Evolutionary conservation across 2,888 invertebrate species (phyloP), one percentile per base, ranked within the genome.

Genomic region (Drosophila borealis): DNA sequence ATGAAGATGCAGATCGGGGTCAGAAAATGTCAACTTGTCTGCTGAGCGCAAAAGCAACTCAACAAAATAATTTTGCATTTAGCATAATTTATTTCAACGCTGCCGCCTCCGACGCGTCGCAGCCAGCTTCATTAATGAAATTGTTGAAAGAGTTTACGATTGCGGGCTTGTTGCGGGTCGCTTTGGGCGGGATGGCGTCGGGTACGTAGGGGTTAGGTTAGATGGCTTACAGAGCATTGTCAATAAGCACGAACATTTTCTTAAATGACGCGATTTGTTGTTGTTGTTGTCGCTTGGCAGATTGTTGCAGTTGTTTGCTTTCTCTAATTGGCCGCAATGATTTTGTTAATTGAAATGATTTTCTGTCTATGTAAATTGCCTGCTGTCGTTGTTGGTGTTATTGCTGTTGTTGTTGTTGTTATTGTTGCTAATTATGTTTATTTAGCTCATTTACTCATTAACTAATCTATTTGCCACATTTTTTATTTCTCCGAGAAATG

Each of bases 301-400:
- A 41, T 71, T 63, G 71, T 53, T 71, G 50, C 39, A 56, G 53
- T 42, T 61, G 57, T 79, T 83, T 67, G 78, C 78, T 78, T 77
- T 80, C 74, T 70, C 81, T 81, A 83, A 80, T 80, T 83, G 84
- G 78, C 78, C 74, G 70, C 81, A 70, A 65, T 80, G 81, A 70
- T 70, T 80, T 80, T 70, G 81, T 83, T 80, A 80, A 80, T 75
- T 75, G 62, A 77, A 74, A 77, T 77, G 59, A 77, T 77, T 72
- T 72, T 55, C 46, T 45, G 45, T 48, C 48, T 54, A 77, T 60
- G 54, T 62, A 57, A 77, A 71, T 70, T 71, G 45, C 50, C 55
- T 48, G 42, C 21, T 60, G 45, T 10, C 59, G 33, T 21, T 21
- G 29, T 29, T 49, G 56, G 8, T 55, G n/a, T 34, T 36, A 34